These are phyloP conservation scores for Boloria euphrosyne DNA, from an alignment of 2,888 invertebrate genomes.

Conservation along the genomic window DNA sequence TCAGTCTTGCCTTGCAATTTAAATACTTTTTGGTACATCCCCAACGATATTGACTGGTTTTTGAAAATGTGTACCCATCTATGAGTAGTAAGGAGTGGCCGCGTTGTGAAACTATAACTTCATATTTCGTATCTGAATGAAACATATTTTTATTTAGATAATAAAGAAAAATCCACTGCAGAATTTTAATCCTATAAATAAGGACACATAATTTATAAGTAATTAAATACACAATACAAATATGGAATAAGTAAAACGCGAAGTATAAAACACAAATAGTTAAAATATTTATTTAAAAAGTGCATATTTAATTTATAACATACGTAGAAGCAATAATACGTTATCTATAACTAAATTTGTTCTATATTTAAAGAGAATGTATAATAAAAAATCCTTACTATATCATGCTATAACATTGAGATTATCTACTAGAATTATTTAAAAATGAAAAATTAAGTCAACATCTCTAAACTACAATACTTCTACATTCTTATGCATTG, in stretches of 20 bases:
- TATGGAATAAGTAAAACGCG: neutral
- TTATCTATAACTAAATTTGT: slow-evolving; percentile 12
- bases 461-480: neutral
- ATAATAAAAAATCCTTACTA: slow-evolving; percentile 9
- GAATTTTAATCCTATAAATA: too few species aligned
- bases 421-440: slow-evolving; percentile 2
- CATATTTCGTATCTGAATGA: slow-evolving; percentile 40
- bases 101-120: slow-evolving; percentile 44
- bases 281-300: slow-evolving; percentile 21
- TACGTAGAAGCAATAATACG: slow-evolving; percentile 7
- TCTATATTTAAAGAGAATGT: slow-evolving; percentile 16
- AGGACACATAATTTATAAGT: too few species aligned
- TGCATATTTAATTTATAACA: slow-evolving; percentile 18
- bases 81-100: slow-evolving; percentile 45
- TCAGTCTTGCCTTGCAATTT: slow-evolving; percentile 50
- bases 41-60: slow-evolving; percentile 42
- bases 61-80: slow-evolving; percentile 49
- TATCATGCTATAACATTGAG: slow-evolving; percentile 17
- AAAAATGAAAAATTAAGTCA: slow-evolving; percentile 1
- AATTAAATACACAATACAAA: neutral
- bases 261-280: slow-evolving; percentile 10
- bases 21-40: slow-evolving; percentile 39
- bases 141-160: neutral
- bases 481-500: slow-evolving; percentile 29
- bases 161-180: too few species aligned